Percentiles rank a stretch among this genome's conserved stretches.
Conservation (phyloP, 1,140 invertebrate species). For the Scaptomyza pallida region DNA sequence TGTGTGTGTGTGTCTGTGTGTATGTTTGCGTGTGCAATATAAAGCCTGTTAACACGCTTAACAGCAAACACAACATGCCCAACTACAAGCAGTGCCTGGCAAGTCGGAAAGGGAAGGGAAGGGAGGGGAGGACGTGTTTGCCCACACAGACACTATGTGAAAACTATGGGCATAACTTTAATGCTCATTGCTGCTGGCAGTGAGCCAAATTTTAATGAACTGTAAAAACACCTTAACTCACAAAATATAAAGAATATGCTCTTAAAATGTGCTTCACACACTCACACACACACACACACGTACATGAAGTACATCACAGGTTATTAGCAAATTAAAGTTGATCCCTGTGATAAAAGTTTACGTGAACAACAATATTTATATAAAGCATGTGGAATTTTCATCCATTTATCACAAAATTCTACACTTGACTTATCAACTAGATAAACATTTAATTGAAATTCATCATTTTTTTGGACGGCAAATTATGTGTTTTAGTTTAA, state of each 20-base stretch:
- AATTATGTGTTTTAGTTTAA: neutral
- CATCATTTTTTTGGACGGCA: neutral
- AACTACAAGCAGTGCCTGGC: conserved; percentile 55
- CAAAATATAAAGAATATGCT: neutral
- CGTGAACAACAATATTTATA: neutral
- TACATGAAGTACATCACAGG: neutral
- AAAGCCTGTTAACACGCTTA: conserved; percentile 80
- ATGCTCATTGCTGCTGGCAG: conserved; percentile 74
- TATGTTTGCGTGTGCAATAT: conserved; percentile 54
- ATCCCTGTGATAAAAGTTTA: conserved; percentile 1
- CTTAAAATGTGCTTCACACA: neutral
- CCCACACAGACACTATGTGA: conserved; percentile 11
- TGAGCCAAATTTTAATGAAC: conserved; percentile 78
- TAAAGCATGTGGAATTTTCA: neutral
- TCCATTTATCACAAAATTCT: neutral
- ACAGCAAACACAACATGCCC: conserved; percentile 62
- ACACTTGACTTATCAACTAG: too few relatives aligned
- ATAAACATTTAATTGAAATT: neutral
- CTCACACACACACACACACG: neutral
- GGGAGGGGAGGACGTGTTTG: neutral
- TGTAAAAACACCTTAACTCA: conserved; percentile 35
- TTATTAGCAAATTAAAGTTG: conserved; percentile 13
- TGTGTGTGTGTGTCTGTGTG: conserved; percentile 23
- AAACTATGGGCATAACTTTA: conserved; percentile 75
- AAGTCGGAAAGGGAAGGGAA: conserved; percentile 21